These are phyloP conservation scores for Margaritifera margaritifera DNA, from an alignment of 2,888 invertebrate species.

Conservation along the genomic window DNA sequence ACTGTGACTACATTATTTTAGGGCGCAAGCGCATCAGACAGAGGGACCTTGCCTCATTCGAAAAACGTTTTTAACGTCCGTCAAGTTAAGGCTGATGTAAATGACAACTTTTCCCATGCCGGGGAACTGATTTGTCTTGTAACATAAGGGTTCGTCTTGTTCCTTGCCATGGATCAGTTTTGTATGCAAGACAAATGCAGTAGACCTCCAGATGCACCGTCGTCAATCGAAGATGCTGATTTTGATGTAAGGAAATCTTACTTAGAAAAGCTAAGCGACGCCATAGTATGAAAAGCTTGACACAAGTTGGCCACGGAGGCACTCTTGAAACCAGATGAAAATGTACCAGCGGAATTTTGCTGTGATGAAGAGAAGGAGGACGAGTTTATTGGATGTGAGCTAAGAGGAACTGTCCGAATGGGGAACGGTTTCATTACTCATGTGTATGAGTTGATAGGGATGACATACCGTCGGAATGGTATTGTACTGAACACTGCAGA, in stretches of 20 bases:
- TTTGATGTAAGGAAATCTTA: conserved; percentile 1
- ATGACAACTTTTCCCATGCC: conserved; percentile 33
- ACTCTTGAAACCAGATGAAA: conserved; percentile 1
- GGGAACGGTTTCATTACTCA: too few species aligned
- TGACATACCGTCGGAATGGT: too few species aligned
- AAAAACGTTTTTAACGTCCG: conserved; percentile 29
- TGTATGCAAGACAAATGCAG: conserved; percentile 7
- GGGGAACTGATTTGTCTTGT: conserved; percentile 29
- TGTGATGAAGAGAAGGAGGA: too few species aligned
- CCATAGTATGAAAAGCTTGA: conserved; percentile 12
- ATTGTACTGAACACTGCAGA: too few species aligned
- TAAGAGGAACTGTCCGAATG: too few species aligned
- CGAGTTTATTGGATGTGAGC: too few species aligned
- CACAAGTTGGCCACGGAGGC: conserved; percentile 10
- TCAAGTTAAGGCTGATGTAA: conserved; percentile 26
- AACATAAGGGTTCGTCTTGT: conserved; percentile 15
- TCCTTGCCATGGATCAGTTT: conserved; percentile 12
- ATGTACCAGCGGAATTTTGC: too few species aligned
- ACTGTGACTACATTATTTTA: conserved; percentile 26
- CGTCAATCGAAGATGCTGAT: conserved; percentile 2
- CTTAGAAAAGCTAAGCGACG: conserved; percentile 6
- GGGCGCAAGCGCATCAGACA: conserved; percentile 16
- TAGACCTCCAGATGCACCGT: too few species aligned
- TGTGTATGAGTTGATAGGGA: too few species aligned
- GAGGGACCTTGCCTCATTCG: conserved; percentile 22